phyloP scores from a whole-genome alignment of 1,140 invertebrate genomes.

The Yoshiicerus persimilis region DNA sequence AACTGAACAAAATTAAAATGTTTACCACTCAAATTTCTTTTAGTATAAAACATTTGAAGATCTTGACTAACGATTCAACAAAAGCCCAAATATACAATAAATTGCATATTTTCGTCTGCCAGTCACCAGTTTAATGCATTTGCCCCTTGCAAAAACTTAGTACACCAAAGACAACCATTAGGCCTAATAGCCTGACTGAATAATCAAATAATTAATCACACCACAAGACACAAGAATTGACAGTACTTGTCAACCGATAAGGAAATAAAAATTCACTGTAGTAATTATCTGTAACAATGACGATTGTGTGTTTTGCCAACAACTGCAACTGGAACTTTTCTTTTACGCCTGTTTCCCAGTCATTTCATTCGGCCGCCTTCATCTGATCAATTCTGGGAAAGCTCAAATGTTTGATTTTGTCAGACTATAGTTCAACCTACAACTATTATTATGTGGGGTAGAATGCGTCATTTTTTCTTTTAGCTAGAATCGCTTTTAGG shows the following conservation, averaged over 20 bases:
- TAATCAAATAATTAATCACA: too few species aligned
- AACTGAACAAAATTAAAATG: conserved; percentile 21
- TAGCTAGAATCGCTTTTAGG: too few species aligned
- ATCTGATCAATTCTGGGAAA: neutral
- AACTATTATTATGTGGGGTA: too few species aligned
- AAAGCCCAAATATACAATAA: neutral
- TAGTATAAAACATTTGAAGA: conserved; percentile 23
- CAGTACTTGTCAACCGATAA: too few species aligned
- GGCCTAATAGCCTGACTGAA: too few species aligned
- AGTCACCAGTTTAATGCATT: neutral
- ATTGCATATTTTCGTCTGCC: neutral
- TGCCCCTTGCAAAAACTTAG: neutral
- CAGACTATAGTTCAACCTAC: neutral
- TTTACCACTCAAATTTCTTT: neutral
- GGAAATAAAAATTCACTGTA: too few species aligned
- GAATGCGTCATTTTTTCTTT: too few species aligned
- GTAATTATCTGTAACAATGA: neutral
- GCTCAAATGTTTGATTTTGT: neutral
- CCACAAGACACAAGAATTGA: too few species aligned
- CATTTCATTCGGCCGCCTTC: neutral
- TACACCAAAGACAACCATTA: too few species aligned
- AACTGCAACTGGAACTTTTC: neutral
- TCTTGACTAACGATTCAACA: neutral
- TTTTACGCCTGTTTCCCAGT: neutral
- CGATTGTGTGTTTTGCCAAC: neutral